Base-by-base conservation (phyloP, 2,888 invertebrate species). In the Noctua janthina region DNA sequence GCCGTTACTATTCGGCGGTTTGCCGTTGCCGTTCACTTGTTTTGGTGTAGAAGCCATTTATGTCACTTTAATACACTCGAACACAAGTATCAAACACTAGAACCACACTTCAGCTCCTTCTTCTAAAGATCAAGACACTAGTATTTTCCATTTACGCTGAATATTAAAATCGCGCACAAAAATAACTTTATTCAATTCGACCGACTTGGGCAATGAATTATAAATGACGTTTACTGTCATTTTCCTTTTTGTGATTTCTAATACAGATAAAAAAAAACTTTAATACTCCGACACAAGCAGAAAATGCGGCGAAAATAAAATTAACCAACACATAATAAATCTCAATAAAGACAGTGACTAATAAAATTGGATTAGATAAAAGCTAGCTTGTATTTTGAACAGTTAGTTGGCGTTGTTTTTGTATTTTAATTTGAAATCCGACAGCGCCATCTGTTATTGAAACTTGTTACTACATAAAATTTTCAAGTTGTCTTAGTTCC, bases 41-140 rank as follows among this genome's bases (percentile, higher is more conserved):
- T 96, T 96, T 91, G 96, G 94, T 91, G 95, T 94, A 90, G 97
- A 94, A 93, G 96, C 95, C 97, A 97, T 97, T 91, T 91, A 90
- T 89, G 89, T 90, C 90, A 88, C 87, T 86, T 69, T 74, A 78
- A 70, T 29, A 87, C 86, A 88, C 83, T 82, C 69, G 68, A 83
- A 70, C 77, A 88, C 75, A 82, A 75, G 15, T 74, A 81, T 54
- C 17, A 79, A 83, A 84, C 73, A 73, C 81, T 85, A 88, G 17
- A 80, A 78, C 81, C 43, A 17, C 82, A 89, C 88, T 88, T 90
- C 80, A 89, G 77, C 83, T 69, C 70, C 84, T 84, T 76, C 73
- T 76, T 82, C 84, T 66, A 76, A 79, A 78, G 70, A 82, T 80
- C 81, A 83, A 80, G 76, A 88, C 88, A 88, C 89, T 89, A 87